Evolutionary conservation across 2,797 vertebrate species (phyloP), one percentile per base, ranked within the genome.

Genomic region (Scleropages formosus): DNA sequence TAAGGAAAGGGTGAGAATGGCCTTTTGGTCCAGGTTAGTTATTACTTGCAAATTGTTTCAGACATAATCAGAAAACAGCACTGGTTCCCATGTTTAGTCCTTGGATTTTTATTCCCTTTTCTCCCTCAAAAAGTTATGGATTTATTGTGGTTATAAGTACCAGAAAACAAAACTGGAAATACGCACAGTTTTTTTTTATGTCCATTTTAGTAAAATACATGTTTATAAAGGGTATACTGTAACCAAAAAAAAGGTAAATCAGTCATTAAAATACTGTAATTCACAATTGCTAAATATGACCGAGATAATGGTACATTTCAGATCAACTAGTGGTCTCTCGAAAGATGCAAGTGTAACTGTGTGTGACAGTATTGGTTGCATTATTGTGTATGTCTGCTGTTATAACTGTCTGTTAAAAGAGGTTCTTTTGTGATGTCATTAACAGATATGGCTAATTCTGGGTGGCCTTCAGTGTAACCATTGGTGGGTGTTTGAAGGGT

Each of bases 401-500:
- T 60, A 46, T 39, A 68, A 47, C 47, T 49, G 11, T 22, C 73
- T 15, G 0, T 20, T 22, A 61, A n/a, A 60, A 51, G 58, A 62
- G 20, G 16, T 18, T 63, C 26, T n/a, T 3, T 59, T 47, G 46
- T 66, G 63, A 39, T 56, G 73, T 53, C 47, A 39, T 20, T 39
- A 75, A 58, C 58, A 16, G 46, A 27, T 60, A 58, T 47, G 39
- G 24, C 10, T 58, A 16, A 60, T 68, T 51, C 26, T 61, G 16
- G 65, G 53, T 1, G 46, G 44, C 22, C 67, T 13, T 11, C 18
- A 27, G 20, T 18, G 22, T 15, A 62, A 51, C 13, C 27, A 58
- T 27, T 47, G 3, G 3, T 22, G 56, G 53, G 44, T 53, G 67
- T 72, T n/a, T 16, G 46, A 70, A 47, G 26, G 75, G 68, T 77